phyloP scores from a whole-genome alignment of 2,797 vertebrate genomes.

The Lindbergichthys nudifrons region DNA sequence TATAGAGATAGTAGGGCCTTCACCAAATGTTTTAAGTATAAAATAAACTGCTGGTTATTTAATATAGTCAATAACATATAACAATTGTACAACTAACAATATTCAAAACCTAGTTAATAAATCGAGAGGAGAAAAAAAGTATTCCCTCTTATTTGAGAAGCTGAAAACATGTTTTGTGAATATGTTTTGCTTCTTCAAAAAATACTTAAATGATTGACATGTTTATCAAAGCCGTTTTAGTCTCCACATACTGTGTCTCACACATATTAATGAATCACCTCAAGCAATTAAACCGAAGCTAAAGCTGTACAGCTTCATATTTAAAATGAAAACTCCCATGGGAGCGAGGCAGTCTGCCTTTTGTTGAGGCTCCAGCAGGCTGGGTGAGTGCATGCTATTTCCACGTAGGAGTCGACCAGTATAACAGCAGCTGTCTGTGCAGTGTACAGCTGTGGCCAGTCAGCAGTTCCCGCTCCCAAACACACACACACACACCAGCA shows the following conservation, averaged over 20 bases:
- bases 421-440: conserved; percentile 36
- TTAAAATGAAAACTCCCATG: not conserved
- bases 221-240: not conserved
- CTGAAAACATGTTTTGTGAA: not conserved
- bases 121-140: not conserved
- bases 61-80: not conserved
- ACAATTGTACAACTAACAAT: not conserved
- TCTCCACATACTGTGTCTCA: not conserved
- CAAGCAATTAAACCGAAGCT: not conserved
- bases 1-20: not conserved
- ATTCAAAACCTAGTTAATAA: not conserved
- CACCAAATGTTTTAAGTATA: not conserved
- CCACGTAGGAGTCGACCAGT: conserved; percentile 22
- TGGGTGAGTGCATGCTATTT: not conserved
- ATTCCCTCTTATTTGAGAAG: not conserved
- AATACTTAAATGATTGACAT: not conserved
- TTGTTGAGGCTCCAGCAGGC: conserved; percentile 5
- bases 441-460: conserved; percentile 51
- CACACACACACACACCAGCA: conserved; percentile 23
- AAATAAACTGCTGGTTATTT: not conserved
- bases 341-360: not conserved
- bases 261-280: not conserved
- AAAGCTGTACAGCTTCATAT: conserved; percentile 3
- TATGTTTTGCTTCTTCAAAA: too few relatives aligned
- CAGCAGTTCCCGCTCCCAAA: conserved; percentile 56